Evolutionary conservation across 2,113 vertebrate species (phyloP), one percentile per base, ranked within the genome.

Genomic region (Mesitornis unicolor): DNA sequence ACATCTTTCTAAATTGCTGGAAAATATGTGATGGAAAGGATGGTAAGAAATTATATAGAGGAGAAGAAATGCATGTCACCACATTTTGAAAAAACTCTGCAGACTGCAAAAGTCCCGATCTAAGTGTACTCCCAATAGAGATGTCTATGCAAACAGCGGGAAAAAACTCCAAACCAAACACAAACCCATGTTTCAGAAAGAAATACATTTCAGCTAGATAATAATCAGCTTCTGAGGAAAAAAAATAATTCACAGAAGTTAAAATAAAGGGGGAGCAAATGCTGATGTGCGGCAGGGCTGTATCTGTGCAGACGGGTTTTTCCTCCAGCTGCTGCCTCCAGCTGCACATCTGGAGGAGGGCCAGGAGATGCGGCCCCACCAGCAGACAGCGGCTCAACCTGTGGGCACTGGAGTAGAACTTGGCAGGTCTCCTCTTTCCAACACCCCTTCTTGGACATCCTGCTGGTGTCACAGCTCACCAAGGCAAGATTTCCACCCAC

Each of bases 291-390:
- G 0, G 36, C 77, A 54, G 33, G 33, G 28, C 20, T 47, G 16
- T 76, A 73, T 33, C 38, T 42, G 57, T 24, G 31, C 50, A 80
- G 84, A 70, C 45, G 64, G 29, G 47, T 45, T 93, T 91, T 43
- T 80, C 20, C 63, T 64, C 65, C 77, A 93, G 83, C 73, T 90
- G 86, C 74, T 79, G 77, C 26, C n/a, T 74, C 45, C 42, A 84
- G 80, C 82, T 50, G 53, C 88, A 64, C 82, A 92, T 42, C 38
- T 56, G 92, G 47, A 70, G 40, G 2, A 91, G 38, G 21, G 33
- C 36, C 0, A 1, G 35, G 43, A 78, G 36, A 42, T 1, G 2
- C 1, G 0, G 43, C 50, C 43, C 22, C 3, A 7, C 47, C 4
- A 6, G 51, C 57, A 68, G 78, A 45, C 5, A 54, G 50, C 2